Percentiles rank a stretch among this genome's conserved stretches.
Evolutionary conservation across 1,140 invertebrate species (phyloP).

Genomic region (Linepithema humile): DNA sequence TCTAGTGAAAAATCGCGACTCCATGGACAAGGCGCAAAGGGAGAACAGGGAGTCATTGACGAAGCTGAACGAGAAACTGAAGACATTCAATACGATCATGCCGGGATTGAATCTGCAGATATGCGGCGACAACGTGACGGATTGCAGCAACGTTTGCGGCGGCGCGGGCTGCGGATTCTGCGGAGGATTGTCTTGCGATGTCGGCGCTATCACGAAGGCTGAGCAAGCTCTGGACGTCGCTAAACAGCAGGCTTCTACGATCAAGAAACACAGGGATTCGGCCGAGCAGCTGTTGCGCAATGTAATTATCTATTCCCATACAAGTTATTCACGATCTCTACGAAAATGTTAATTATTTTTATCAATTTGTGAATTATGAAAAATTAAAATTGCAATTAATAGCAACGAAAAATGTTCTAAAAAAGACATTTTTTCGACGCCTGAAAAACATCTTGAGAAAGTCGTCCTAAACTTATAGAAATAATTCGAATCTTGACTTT

Average conservation of each 20-base stretch:
- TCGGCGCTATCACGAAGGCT: conserved; percentile 94
- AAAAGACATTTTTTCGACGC: no score
- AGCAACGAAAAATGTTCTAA: no score
- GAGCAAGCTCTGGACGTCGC: conserved; percentile 93
- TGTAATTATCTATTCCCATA: conserved; percentile 78
- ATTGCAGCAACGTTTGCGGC: conserved; percentile 96
- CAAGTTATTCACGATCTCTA: background rate
- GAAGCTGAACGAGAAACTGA: conserved; percentile 88
- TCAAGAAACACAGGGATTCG: conserved; percentile 92
- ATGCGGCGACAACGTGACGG: conserved; percentile 93
- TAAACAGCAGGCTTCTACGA: conserved; percentile 91
- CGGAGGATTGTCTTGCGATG: conserved; percentile 95
- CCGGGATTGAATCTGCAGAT: conserved; percentile 95
- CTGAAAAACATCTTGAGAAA: no score
- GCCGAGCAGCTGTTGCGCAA: conserved; percentile 89
- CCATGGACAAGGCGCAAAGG: conserved; percentile 89
- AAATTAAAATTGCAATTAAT: no score
- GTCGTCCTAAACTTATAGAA: no score
- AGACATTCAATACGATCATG: conserved; percentile 88
- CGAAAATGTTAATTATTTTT: background rate
- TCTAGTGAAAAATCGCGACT: conserved; percentile 88
- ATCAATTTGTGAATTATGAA: background rate
- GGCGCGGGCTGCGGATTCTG: conserved; percentile 97
- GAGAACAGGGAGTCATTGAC: conserved; percentile 89
- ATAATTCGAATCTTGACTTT: no score